Evolutionary conservation across 2,113 vertebrate species (phyloP).

Genomic region (Cairina moschata): DNA sequence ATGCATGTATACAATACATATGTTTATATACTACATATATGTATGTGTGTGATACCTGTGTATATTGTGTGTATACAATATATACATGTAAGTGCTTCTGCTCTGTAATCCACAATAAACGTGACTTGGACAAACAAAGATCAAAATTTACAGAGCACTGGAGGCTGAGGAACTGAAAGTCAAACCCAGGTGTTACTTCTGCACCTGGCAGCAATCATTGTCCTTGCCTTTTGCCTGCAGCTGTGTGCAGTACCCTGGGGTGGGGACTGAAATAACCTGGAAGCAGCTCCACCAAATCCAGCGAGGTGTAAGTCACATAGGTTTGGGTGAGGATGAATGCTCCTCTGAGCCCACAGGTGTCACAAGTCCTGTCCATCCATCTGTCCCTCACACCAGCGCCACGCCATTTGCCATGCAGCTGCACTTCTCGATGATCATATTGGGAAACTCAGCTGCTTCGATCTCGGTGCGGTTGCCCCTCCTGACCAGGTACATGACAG

Average conservation of each 20-base stretch:
- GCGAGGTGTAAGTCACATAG: neutral
- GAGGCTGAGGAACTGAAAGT: neutral
- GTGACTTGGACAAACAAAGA: neutral
- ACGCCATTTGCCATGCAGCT: slow-evolving; percentile 81
- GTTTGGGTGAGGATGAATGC: fast-evolving
- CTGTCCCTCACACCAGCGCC: slow-evolving; percentile 73
- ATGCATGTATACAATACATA: neutral
- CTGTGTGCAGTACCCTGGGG: neutral
- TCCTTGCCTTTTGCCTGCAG: neutral
- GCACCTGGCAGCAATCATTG: neutral
- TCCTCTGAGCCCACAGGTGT: neutral
- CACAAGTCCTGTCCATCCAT: neutral
- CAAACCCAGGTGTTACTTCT: neutral
- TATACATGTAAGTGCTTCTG: slow-evolving; percentile 72
- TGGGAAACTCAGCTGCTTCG: slow-evolving; percentile 89
- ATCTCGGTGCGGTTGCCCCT: slow-evolving; percentile 91
- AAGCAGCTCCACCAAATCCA: neutral
- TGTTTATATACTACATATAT: neutral
- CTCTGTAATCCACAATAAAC: neutral
- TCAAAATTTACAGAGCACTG: neutral
- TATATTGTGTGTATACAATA: neutral
- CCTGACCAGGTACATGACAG: slow-evolving; percentile 89
- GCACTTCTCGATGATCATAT: slow-evolving; percentile 87
- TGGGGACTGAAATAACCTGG: neutral
- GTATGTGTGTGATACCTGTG: neutral